Percentiles rank a stretch among this genome's conserved stretches.
Evolutionary conservation across 2,797 vertebrate species (phyloP).

Genomic region (Podarcis siculus): DNA sequence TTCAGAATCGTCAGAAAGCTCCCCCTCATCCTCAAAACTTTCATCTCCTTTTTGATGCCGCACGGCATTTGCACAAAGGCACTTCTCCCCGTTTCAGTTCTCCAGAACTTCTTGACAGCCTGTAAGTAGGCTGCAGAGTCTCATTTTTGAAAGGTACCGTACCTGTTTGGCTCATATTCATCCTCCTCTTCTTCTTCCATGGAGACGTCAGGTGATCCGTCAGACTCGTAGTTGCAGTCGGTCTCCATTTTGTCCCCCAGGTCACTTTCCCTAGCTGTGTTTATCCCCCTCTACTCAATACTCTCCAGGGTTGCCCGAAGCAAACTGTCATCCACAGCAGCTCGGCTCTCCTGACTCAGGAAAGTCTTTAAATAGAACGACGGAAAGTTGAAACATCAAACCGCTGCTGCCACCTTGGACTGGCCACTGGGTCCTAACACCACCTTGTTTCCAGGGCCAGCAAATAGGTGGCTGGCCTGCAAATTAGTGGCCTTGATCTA

Average conservation of each 20-base stretch:
- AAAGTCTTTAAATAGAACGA: constrained; percentile 90
- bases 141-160: constrained; percentile 69
- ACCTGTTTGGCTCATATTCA: constrained; percentile 78
- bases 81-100: neutral
- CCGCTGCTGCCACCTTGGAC: constrained; percentile 45
- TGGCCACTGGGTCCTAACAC: constrained; percentile 57
- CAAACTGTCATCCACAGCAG: constrained; percentile 84
- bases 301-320: constrained; percentile 75
- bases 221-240: constrained; percentile 75
- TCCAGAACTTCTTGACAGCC: neutral
- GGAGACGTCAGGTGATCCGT: constrained; percentile 37
- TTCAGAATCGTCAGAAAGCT: constrained; percentile 27
- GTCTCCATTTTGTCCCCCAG: constrained; percentile 76
- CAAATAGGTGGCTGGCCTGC: neutral
- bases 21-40: neutral
- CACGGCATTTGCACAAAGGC: neutral
- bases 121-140: neutral
- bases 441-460: constrained; percentile 37
- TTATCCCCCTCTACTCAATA: constrained; percentile 68
- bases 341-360: constrained; percentile 87
- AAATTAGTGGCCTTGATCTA: neutral
- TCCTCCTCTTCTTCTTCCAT: constrained; percentile 60
- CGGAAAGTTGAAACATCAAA: constrained; percentile 56
- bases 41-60: neutral
- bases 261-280: constrained; percentile 39